Evolutionary conservation across 2,888 invertebrate genomes (phyloP).

Genomic region (Clanis bilineata): DNA sequence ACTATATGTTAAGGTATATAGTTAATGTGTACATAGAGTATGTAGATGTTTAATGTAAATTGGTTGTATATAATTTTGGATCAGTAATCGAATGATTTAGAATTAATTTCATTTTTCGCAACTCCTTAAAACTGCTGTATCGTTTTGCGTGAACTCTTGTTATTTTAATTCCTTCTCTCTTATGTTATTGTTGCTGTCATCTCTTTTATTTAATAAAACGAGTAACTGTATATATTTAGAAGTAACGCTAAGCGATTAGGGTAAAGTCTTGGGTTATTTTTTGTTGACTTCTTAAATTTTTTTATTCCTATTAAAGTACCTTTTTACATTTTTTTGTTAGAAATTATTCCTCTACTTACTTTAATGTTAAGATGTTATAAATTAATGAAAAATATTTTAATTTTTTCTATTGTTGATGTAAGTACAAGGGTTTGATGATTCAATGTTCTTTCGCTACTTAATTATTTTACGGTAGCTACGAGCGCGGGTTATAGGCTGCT

Average conservation of each 20-base stretch:
- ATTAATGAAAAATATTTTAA: slow-evolving; percentile 12
- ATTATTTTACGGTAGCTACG: slow-evolving; percentile 53
- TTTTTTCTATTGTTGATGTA: slow-evolving; percentile 19
- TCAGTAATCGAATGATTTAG: slow-evolving; percentile 44
- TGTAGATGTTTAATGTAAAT: slow-evolving; percentile 59
- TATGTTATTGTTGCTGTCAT: slow-evolving; percentile 15
- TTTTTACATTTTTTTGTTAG: slow-evolving; percentile 62
- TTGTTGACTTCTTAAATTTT: slow-evolving; percentile 70
- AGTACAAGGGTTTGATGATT: slow-evolving; percentile 70
- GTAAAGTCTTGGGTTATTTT: slow-evolving; percentile 53
- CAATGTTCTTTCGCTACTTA: slow-evolving; percentile 57
- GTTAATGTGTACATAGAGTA: slow-evolving; percentile 20
- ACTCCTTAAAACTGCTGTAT: slow-evolving; percentile 26
- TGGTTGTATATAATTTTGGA: slow-evolving; percentile 77
- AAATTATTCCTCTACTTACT: slow-evolving; percentile 58
- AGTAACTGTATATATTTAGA: slow-evolving; percentile 48
- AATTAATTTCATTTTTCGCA: slow-evolving; percentile 32
- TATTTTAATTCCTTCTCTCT: slow-evolving; percentile 5
- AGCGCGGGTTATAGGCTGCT: slow-evolving; percentile 69
- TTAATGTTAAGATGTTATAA: slow-evolving; percentile 50
- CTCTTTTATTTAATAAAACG: slow-evolving; percentile 44
- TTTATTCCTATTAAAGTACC: slow-evolving; percentile 79
- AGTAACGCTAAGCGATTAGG: slow-evolving; percentile 63
- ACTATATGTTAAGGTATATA: slow-evolving; percentile 12
- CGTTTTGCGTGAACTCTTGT: slow-evolving; percentile 3